Conservation (phyloP, 2,797 vertebrate genomes). For the Helicolenus hilgendorfi region DNA sequence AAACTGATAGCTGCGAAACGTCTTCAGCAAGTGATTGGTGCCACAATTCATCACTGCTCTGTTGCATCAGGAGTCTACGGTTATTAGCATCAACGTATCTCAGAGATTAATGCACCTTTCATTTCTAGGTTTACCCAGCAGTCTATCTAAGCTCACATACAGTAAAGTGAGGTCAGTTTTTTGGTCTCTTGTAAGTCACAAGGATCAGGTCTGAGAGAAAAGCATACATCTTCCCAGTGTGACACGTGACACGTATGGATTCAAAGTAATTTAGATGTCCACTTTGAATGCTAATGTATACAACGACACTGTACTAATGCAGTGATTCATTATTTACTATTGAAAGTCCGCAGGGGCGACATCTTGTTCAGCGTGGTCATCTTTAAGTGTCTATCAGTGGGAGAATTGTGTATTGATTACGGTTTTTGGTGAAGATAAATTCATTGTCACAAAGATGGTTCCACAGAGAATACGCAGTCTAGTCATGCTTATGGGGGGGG, state of each 20-base stretch:
- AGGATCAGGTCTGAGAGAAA: slow-evolving; percentile 41
- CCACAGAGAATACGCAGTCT: slow-evolving; percentile 12
- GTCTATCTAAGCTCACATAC: slow-evolving; percentile 22
- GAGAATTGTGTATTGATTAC: slow-evolving; percentile 72
- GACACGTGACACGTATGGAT: slow-evolving; percentile 73
- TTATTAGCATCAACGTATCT: slow-evolving; percentile 57
- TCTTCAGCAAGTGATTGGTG: slow-evolving; percentile 52
- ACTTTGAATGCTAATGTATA: slow-evolving; percentile 84
- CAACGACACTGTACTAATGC: slow-evolving; percentile 63
- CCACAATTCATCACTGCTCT: slow-evolving; percentile 72
- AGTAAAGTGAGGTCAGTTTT: slow-evolving; percentile 30
- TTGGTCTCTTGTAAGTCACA: slow-evolving; percentile 16
- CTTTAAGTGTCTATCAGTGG: slow-evolving; percentile 53
- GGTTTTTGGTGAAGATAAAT: slow-evolving; percentile 49
- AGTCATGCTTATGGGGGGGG: not conserved
- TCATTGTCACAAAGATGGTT: slow-evolving; percentile 11
- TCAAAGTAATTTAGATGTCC: slow-evolving; percentile 80
- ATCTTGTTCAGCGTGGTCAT: slow-evolving; percentile 68
- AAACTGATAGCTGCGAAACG: slow-evolving; percentile 53
- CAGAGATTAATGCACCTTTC: slow-evolving; percentile 64
- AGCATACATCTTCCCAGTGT: slow-evolving; percentile 55
- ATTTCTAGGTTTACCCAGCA: slow-evolving; percentile 49
- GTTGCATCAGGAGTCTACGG: slow-evolving; percentile 26
- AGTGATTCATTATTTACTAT: slow-evolving; percentile 77
- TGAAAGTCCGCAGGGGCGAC: slow-evolving; percentile 53